phyloP scores from a whole-genome alignment of 2,888 invertebrate species.

The Chydorus sphaericus region DNA sequence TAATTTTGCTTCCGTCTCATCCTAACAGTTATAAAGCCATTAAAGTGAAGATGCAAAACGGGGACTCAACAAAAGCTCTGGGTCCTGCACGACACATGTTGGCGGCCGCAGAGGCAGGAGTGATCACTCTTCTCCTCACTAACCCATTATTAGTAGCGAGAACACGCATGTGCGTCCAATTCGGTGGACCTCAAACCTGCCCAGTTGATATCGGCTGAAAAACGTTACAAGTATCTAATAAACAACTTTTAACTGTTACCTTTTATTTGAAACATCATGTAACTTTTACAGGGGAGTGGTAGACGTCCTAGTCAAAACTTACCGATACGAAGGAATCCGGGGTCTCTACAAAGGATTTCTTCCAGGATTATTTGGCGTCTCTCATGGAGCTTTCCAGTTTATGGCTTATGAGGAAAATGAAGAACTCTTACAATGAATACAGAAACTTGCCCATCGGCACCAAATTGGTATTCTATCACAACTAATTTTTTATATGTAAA shows the following conservation, averaged over 20 bases:
- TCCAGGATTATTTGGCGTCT: conserved; percentile 93
- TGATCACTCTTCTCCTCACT: conserved; percentile 75
- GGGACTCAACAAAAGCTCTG: conserved; percentile 62
- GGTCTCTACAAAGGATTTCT: conserved; percentile 91
- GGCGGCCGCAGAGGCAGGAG: conserved; percentile 81
- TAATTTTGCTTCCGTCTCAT: too few species aligned
- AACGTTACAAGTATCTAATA: conserved; percentile 13
- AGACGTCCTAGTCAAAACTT: conserved; percentile 84
- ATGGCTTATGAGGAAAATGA: conserved; percentile 98
- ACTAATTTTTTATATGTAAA: not conserved
- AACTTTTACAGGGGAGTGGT: conserved; percentile 66
- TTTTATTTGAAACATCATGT: too few species aligned
- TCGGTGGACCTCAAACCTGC: conserved; percentile 30
- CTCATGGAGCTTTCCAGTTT: conserved; percentile 96
- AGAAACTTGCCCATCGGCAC: conserved; percentile 65
- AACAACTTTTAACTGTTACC: not conserved
- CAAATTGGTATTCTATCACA: conserved; percentile 56
- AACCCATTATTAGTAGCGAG: conserved; percentile 99
- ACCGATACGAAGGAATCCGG: conserved; percentile 71
- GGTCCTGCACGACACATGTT: conserved; percentile 79
- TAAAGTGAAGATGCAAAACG: conserved; percentile 83
- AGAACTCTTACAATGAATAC: conserved; percentile 74
- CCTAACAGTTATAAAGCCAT: conserved; percentile 74
- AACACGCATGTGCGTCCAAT: conserved; percentile 91
- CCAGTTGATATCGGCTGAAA: conserved; percentile 21